Percentiles rank a stretch among this genome's conserved stretches.
Evolutionary conservation across 2,113 vertebrate species (phyloP).

Genomic region (Amia ocellicauda): DNA sequence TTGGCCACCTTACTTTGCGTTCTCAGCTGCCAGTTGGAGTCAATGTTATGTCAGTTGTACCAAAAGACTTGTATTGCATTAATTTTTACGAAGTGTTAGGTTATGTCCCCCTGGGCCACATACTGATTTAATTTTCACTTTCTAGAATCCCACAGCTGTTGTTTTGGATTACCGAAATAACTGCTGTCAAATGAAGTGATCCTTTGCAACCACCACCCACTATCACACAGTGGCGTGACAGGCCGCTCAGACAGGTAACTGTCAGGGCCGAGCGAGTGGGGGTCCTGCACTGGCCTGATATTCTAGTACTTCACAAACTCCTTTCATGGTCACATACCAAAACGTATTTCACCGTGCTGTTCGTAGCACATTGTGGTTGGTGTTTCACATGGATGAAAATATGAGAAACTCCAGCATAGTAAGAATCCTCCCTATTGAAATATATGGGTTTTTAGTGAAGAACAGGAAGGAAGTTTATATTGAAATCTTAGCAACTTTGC

Average conservation of each 20-base stretch:
- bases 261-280: conserved; percentile 45
- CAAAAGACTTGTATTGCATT: conserved; percentile 29
- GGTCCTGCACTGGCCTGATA: conserved; percentile 24
- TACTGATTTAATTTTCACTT: conserved; percentile 58
- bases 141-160: conserved; percentile 64
- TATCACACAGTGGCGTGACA: conserved; percentile 41
- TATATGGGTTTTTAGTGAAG: no score
- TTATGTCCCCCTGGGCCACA: conserved; percentile 41
- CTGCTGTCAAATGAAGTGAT: conserved; percentile 71
- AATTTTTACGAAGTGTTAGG: conserved; percentile 21
- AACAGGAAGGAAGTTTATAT: no score
- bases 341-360: conserved; percentile 37
- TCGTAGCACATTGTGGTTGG: conserved; percentile 51
- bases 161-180: conserved; percentile 76
- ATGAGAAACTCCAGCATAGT: conserved; percentile 38
- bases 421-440: conserved; percentile 35
- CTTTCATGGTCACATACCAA: conserved; percentile 51
- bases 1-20: conserved; percentile 27
- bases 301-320: conserved; percentile 14
- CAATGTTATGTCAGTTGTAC: conserved; percentile 22
- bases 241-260: conserved; percentile 46
- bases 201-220: conserved; percentile 68
- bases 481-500: no score
- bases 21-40: conserved; percentile 19
- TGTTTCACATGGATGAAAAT: conserved; percentile 45